These are phyloP conservation scores for Amblyraja radiata DNA, from an alignment of 2,797 vertebrate genomes.

Conservation along the genomic window DNA sequence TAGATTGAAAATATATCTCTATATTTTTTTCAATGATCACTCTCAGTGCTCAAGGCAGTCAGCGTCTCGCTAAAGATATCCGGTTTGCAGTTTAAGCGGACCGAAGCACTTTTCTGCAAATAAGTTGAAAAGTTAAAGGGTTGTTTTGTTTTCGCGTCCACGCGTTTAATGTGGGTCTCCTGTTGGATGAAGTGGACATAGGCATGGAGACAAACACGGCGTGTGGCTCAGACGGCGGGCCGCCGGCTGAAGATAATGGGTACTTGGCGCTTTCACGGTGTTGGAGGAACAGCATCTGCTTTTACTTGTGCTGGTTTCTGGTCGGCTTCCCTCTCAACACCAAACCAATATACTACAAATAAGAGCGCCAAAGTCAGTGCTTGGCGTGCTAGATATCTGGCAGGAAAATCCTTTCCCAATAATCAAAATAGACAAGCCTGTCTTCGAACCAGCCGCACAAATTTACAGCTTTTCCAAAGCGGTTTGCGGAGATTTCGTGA, in stretches of 20 bases:
- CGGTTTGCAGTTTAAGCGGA: not conserved
- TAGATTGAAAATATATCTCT: not conserved
- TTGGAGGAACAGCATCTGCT: not conserved
- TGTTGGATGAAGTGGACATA: not conserved
- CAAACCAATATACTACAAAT: not conserved
- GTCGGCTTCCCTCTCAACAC: not conserved
- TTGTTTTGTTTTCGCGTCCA: not conserved
- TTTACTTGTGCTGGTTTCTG: not conserved
- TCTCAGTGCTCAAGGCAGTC: not conserved
- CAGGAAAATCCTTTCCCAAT: not conserved
- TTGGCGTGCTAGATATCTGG: not conserved
- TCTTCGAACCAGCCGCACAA: not conserved
- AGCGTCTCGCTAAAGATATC: not conserved
- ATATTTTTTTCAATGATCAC: not conserved
- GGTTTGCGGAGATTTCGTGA: not conserved
- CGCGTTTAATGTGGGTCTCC: not conserved
- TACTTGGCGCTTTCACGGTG: not conserved
- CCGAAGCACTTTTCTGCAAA: not conserved
- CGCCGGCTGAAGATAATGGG: not conserved
- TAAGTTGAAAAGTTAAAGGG: not conserved
- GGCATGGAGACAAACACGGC: not conserved
- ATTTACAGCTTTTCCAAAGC: not conserved
- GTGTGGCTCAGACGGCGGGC: not conserved
- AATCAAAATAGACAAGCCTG: not conserved
- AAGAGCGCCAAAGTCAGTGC: not conserved